Conservation (phyloP, 30 jellyfish, hydroid and myxozoan genomes). For the Aurelia aurita complex sp. Pacific region DNA sequence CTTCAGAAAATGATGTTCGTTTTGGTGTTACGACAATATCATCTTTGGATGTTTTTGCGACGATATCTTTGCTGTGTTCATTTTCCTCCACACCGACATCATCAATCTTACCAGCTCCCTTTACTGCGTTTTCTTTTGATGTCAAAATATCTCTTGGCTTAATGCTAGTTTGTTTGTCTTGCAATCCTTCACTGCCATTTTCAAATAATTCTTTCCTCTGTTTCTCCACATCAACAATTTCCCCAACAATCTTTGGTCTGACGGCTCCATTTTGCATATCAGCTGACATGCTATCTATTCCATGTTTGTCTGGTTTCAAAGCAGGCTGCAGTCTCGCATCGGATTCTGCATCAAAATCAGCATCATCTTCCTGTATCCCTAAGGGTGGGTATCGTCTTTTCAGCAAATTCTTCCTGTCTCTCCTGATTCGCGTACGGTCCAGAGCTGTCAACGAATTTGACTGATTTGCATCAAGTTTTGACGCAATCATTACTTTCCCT, state of each 20-base stretch:
- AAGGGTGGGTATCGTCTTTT: constrained; percentile 42
- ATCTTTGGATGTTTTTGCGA: neutral
- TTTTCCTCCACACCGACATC: neutral
- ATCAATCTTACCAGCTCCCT: neutral
- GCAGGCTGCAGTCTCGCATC: neutral
- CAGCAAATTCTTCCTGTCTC: constrained; percentile 13
- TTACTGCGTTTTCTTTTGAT: neutral
- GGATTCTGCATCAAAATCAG: neutral
- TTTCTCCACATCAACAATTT: too few relatives aligned
- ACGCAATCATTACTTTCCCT: too few relatives aligned
- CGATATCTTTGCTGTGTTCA: neutral
- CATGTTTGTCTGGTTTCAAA: too few relatives aligned
- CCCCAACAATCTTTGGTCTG: too few relatives aligned
- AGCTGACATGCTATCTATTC: too few relatives aligned
- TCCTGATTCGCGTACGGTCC: neutral
- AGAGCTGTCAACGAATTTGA: neutral
- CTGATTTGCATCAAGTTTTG: neutral
- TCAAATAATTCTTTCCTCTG: constrained; percentile 14
- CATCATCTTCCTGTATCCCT: constrained; percentile 9
- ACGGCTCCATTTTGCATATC: too few relatives aligned
- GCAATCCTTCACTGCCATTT: neutral
- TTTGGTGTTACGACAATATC: neutral
- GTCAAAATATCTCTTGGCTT: neutral
- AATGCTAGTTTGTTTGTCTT: neutral
- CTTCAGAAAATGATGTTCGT: constrained; percentile 20